phyloP scores from a whole-genome alignment of 1,140 invertebrate species.

The Babylonia areolata region DNA sequence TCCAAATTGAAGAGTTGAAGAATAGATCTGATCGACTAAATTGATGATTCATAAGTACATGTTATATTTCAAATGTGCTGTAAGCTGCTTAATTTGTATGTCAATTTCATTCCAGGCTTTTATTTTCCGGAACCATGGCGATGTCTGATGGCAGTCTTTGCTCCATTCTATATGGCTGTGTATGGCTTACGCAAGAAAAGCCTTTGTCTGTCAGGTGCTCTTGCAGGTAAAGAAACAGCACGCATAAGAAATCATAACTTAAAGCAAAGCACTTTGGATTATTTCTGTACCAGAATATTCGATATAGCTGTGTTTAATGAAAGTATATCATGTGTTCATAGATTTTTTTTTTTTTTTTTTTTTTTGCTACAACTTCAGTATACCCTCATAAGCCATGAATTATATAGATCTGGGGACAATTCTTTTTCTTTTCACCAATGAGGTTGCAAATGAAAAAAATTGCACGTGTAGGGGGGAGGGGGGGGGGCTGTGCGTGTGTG shows the following conservation, averaged over 20 bases:
- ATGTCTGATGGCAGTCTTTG: conserved; percentile 83
- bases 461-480: too few relatives aligned
- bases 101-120: conserved; percentile 31
- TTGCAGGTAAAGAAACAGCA: conserved; percentile 82
- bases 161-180: conserved; percentile 82
- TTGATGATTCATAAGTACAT: neutral
- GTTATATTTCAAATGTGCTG: too few relatives aligned
- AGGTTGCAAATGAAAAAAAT: too few relatives aligned
- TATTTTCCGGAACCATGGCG: conserved; percentile 79
- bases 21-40: neutral
- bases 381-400: too few relatives aligned
- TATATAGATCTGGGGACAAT: too few relatives aligned
- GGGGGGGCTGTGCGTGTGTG: too few relatives aligned
- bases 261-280: neutral
- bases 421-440: too few relatives aligned
- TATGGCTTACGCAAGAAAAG: conserved; percentile 84
- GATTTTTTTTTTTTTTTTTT: neutral
- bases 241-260: neutral
- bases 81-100: neutral
- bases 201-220: conserved; percentile 83
- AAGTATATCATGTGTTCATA: neutral
- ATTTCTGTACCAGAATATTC: neutral
- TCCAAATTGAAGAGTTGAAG: neutral
- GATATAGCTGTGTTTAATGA: neutral
- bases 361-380: too few relatives aligned